These are phyloP conservation scores for Penaeus chinensis DNA, from an alignment of 1,140 invertebrate genomes.

Conservation along the genomic window DNA sequence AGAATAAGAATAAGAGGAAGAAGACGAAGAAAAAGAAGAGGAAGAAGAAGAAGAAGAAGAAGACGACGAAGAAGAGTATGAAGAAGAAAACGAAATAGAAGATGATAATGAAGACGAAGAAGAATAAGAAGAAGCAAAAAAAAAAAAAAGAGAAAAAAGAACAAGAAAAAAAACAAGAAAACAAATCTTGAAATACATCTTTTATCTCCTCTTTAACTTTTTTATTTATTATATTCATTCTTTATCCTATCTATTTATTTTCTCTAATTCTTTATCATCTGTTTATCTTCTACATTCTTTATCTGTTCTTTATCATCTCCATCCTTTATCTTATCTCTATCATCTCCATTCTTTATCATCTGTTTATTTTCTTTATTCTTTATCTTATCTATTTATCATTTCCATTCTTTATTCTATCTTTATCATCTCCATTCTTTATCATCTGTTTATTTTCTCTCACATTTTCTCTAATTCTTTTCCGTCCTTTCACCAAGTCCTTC, in stretches of 20 bases:
- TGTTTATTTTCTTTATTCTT: neutral
- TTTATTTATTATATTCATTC: neutral
- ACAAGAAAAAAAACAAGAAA: neutral
- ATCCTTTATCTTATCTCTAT: neutral
- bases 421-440: too few relatives aligned
- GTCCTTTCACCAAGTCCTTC: too few relatives aligned
- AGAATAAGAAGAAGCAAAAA: neutral
- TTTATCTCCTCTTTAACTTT: conserved; percentile 3
- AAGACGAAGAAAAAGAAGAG: neutral
- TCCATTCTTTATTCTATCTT: neutral
- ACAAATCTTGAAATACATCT: neutral
- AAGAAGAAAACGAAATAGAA: neutral
- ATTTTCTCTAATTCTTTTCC: too few relatives aligned
- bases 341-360: neutral
- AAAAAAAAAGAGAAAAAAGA: conserved; percentile 14
- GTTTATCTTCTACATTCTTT: neutral
- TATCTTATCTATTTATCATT: neutral
- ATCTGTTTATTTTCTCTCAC: too few relatives aligned
- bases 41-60: neutral
- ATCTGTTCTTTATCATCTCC: neutral
- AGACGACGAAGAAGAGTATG: neutral
- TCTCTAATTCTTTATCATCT: neutral
- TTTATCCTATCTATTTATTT: neutral
- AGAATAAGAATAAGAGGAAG: neutral
- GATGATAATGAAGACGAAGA: neutral